Base-by-base conservation (phyloP, 53 echinoderm and acorn worm species). In the Echinometra lucunter region DNA sequence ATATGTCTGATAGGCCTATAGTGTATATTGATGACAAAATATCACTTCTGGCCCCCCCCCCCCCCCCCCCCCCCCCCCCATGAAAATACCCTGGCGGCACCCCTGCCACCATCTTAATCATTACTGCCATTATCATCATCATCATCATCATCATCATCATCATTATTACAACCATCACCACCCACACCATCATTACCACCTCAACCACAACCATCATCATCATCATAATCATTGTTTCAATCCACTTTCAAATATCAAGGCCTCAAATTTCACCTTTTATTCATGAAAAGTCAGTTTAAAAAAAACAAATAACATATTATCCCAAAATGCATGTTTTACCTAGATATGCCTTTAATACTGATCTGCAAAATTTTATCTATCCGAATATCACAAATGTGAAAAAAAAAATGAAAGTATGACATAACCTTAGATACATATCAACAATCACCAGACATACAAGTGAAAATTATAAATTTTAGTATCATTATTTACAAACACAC, bases 261-360 rank as follows among this genome's bases (percentile, higher is more conserved):
- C 63, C 27, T 63, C 27, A 63, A 63, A 4, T 63, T 23, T 63
- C 25, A 63, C 63, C 27, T 25, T 63, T 63, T 18, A 57, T 63
- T 25, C 63, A 63, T 25, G 5, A 19, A 63, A 0, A 25, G 25
- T 13, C 53, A 53, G n/a, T n/a, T 13, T 53, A 53, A 13, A 11
- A 53, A 13, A 53, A 53, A 53, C 13, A 4, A 53, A 53, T 1
- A 11, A 53, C 0, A 53, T 4, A 53, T 53, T n/a, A n/a, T n/a
- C n/a, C n/a, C 42, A 63, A 63, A 0, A 40, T 78, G 35, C 6
- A 78, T 85, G 30, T 89, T 58, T 89, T 55, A 89, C 89, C 89
- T 89, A 89, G 89, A 89, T 89, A 89, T 89, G 91, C 91, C 66
- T 91, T 91, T 91, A 91, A 91, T 91, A 91, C 91, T 91, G 91